Evolutionary conservation across 1,140 invertebrate genomes (phyloP), one percentile per base, ranked within the genome.

Genomic region (Ruditapes philippinarum): DNA sequence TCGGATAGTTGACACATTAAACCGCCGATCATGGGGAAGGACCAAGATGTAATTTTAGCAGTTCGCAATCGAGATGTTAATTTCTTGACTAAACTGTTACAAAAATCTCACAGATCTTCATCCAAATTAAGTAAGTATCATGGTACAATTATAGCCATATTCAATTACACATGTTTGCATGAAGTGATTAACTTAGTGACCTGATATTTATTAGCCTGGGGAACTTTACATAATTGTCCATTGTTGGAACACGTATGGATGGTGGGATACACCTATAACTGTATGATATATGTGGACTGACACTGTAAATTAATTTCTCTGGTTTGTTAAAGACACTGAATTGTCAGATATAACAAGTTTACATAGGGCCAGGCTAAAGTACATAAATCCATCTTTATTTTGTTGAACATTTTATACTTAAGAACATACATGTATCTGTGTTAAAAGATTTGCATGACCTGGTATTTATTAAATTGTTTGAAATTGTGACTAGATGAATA

Each of bases 21-120:
- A n/a, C n/a, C 5, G 17, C 1, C 5, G 42, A 78, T 25, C 17
- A 87, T 87, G 84, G 84, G 84, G 17, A 78, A 79, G 33, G 84
- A 87, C 28, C 84, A 78, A 31, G 84, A 87, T 33, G 25, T 87
- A 5, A 78, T 87, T 22, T 79, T 78, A 33, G 74, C 84, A 9
- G 54, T 87, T 45, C 73, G 84, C 17, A 87, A 87, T 65, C 70
- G 33, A 40, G 73, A 87, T 68, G 49, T 78, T 11, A 38, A 49
- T 19, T 87, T 62, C 40, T 45, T 87, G 14, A 60, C 60, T 22
- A 87, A 87, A 65, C 12, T 78, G 49, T 38, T 87, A 2, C 84
- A 87, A 40, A 87, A 78, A 38, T 49, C 38, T 33, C 22, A 49
- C n/a, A 84, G 45, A 36, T 84, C 82, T 19, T 73, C 82, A 1